A percentile compares a stretch with the other conserved stretches of the same genome.
These are phyloP conservation scores for Phataginus tricuspis DNA, from an alignment of 2,797 vertebrate genomes.

Conservation along the genomic window DNA sequence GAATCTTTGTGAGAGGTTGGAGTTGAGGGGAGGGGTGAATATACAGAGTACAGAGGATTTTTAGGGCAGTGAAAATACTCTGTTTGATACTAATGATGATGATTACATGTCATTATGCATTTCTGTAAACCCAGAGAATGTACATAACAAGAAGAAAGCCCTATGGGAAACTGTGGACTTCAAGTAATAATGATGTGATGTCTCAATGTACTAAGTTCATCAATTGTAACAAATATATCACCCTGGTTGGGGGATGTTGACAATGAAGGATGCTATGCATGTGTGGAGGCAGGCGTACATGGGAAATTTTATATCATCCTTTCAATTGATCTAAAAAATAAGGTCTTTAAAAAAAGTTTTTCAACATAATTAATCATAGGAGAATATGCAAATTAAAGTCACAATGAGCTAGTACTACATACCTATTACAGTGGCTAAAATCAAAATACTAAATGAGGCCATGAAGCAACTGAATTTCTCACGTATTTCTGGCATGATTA, in stretches of 20 bases:
- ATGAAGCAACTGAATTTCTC: background rate
- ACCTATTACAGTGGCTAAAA: background rate
- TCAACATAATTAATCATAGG: background rate
- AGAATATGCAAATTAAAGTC: background rate
- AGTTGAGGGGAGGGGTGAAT: background rate
- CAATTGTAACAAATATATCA: background rate
- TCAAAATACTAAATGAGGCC: background rate
- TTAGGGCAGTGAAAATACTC: background rate
- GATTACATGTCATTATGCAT: background rate
- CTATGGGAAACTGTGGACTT: background rate
- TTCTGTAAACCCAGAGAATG: background rate
- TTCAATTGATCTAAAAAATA: background rate
- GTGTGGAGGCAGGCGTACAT: background rate
- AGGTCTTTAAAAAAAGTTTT: background rate
- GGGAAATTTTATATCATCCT: background rate
- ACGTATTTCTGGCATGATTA: background rate
- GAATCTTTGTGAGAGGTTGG: background rate
- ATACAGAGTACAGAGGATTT: background rate
- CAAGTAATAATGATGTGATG: background rate
- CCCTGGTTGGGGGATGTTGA: background rate
- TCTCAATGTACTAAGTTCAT: background rate
- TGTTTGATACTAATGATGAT: background rate
- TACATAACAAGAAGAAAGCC: background rate
- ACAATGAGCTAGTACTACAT: background rate
- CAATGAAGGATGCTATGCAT: background rate